A percentile compares a stretch with the other conserved stretches of the same genome.
Evolutionary conservation across 2,888 invertebrate genomes (phyloP).

Genomic region (Celastrina argiolus): DNA sequence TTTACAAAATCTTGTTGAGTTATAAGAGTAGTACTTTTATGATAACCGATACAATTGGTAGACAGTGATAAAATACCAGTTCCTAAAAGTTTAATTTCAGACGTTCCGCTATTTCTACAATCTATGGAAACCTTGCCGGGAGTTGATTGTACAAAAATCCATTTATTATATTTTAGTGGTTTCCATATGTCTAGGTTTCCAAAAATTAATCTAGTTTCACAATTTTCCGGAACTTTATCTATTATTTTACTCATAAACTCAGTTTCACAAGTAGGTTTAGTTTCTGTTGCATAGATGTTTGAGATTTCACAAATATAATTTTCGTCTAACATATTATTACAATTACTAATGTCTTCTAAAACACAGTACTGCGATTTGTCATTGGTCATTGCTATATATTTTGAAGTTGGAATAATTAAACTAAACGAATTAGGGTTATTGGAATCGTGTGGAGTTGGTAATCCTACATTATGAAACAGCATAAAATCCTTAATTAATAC

Average conservation of each 20-base stretch:
- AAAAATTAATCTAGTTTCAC: slow-evolving; percentile 23
- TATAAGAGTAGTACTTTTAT: too few relatives aligned
- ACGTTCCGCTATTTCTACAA: background rate
- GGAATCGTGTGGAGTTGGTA: slow-evolving; percentile 32
- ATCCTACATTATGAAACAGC: slow-evolving; percentile 29
- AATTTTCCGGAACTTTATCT: slow-evolving; percentile 2
- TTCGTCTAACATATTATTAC: too few relatives aligned
- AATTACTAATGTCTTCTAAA: slow-evolving; percentile 14
- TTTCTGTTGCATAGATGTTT: slow-evolving; percentile 22
- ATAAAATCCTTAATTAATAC: slow-evolving; percentile 22
- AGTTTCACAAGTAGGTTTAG: slow-evolving; percentile 23
- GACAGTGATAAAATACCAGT: too few relatives aligned
- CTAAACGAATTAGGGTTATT: too few relatives aligned
- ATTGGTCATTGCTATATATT: slow-evolving; percentile 30
- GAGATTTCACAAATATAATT: too few relatives aligned
- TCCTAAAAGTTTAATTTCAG: background rate
- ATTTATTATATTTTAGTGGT: background rate
- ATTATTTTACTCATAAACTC: slow-evolving; percentile 25
- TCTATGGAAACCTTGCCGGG: background rate
- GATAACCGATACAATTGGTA: too few relatives aligned
- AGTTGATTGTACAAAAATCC: background rate
- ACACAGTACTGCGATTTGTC: slow-evolving; percentile 30
- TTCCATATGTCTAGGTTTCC: slow-evolving; percentile 36
- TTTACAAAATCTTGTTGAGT: too few relatives aligned
- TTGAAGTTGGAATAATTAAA: slow-evolving; percentile 29